phyloP scores from a whole-genome alignment of 2,797 vertebrate genomes.

The Acanthurus tractus region DNA sequence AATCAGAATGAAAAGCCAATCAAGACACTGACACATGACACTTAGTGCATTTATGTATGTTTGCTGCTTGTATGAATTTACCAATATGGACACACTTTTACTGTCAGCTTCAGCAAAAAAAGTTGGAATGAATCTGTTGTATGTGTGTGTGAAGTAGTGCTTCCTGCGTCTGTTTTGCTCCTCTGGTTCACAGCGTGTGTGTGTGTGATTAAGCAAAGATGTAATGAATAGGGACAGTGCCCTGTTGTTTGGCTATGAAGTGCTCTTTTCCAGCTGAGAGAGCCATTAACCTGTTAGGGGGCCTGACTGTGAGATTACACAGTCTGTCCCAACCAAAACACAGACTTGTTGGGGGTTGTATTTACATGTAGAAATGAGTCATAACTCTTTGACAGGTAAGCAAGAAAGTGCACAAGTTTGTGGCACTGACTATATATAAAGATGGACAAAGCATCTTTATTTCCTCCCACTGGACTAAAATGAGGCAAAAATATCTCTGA shows the following conservation, averaged over 20 bases:
- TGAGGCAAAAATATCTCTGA: no score
- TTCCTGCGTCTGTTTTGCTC: conserved; percentile 33
- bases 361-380: background rate
- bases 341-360: conserved; percentile 5
- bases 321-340: conserved; percentile 25
- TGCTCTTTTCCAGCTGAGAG: conserved; percentile 61
- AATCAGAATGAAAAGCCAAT: conserved; percentile 1
- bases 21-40: conserved; percentile 1
- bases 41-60: background rate
- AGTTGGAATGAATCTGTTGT: conserved; percentile 17
- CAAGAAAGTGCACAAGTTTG: conserved; percentile 9
- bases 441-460: no score
- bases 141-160: background rate
- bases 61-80: background rate
- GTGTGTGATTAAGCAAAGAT: conserved; percentile 53
- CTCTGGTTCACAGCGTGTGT: conserved; percentile 19
- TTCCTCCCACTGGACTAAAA: no score
- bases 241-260: conserved; percentile 53
- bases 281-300: conserved; percentile 62
- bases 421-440: no score
- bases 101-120: background rate
- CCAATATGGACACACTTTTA: background rate
- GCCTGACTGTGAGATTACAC: conserved; percentile 41
- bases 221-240: conserved; percentile 60
- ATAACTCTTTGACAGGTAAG: conserved; percentile 16